Base-by-base conservation (phyloP, 1,140 invertebrate genomes). In the Drosophila insularis region DNA sequence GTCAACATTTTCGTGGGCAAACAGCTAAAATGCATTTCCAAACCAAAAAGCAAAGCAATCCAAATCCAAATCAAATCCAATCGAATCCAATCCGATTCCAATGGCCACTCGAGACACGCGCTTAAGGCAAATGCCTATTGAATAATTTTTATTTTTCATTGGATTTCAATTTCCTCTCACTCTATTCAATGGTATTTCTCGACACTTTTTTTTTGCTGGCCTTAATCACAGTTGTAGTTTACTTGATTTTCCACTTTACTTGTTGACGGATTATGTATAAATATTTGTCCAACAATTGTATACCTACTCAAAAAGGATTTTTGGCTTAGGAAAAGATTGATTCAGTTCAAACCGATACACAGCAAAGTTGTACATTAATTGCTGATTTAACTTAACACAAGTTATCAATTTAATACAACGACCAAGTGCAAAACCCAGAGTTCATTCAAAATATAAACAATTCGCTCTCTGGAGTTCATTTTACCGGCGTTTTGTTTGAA, bases 191-290 rank as follows among this genome's bases (percentile, higher is more conserved):
- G 40, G 40, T 43, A 14, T 6, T 43, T 14, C n/a, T 14, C 5
- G 40, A 14, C n/a, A 43, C 40, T 27, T 71, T 54, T 71, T 54
- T 67, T 62, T 68, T 66, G 78, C 35, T 70, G 54, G 62, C 61
- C 79, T 85, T 86, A 85, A 86, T 85, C 82, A 75, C 74, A 21
- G 43, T 10, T 50, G 19, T 13, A 81, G 63, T 78, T 85, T 86
- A 86, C 82, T 86, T 78, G 81, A 72, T 86, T 86, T 86, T 81
- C 81, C 81, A 86, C 81, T 86, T 87, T 86, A 72, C 17, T 4
- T 50, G 43, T 50, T 86, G 81, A 86, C 74, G 78, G 81, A 86
- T 81, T 81, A 86, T 78, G 68, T 85, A 78, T 53, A 86, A 85
- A 85, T 81, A 74, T 71, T 84, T 77, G 70, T 80, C 68, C 53